Percentiles rank a stretch among this genome's conserved stretches.
phyloP scores from a whole-genome alignment of 2,888 invertebrate species.

The Allophyes oxyacanthae region DNA sequence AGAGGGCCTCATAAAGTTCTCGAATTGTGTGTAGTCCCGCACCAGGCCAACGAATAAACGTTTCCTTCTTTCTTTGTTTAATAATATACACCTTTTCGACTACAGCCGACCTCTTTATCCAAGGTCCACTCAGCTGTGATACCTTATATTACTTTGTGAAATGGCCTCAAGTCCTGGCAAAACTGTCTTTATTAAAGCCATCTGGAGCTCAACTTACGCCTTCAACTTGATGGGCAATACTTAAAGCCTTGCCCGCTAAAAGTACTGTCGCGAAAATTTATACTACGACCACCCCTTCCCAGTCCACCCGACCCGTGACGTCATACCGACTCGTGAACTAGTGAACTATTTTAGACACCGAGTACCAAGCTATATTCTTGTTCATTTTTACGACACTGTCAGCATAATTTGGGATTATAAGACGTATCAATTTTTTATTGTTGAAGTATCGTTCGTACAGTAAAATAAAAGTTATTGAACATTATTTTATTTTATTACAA shows the following conservation, averaged over 20 bases:
- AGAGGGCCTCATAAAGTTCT: too few species aligned
- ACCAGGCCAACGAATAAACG: too few species aligned
- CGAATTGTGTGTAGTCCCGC: too few species aligned
- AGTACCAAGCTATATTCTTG: not conserved
- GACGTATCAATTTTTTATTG: too few species aligned
- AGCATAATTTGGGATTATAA: not conserved
- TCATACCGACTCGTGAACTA: constrained; percentile 36
- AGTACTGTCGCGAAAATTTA: constrained; percentile 47
- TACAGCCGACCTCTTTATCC: too few species aligned
- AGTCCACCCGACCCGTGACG: constrained; percentile 27
- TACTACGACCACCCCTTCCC: constrained; percentile 16
- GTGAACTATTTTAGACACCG: constrained; percentile 35
- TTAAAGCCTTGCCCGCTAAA: constrained; percentile 32
- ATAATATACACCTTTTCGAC: too few species aligned
- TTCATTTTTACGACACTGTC: not conserved
- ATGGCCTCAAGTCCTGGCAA: constrained; percentile 16
- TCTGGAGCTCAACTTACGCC: constrained; percentile 27
- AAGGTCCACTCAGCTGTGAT: constrained; percentile 2
- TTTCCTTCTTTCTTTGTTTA: too few species aligned
- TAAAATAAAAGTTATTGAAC: too few species aligned
- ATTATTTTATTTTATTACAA: too few species aligned
- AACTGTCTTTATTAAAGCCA: constrained; percentile 36
- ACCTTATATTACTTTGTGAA: constrained; percentile 19
- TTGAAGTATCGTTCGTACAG: too few species aligned
- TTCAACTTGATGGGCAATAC: constrained; percentile 30